Evolutionary conservation across 2,888 invertebrate species (phyloP), one percentile per base, ranked within the genome.

Genomic region (Pheosia tremula): DNA sequence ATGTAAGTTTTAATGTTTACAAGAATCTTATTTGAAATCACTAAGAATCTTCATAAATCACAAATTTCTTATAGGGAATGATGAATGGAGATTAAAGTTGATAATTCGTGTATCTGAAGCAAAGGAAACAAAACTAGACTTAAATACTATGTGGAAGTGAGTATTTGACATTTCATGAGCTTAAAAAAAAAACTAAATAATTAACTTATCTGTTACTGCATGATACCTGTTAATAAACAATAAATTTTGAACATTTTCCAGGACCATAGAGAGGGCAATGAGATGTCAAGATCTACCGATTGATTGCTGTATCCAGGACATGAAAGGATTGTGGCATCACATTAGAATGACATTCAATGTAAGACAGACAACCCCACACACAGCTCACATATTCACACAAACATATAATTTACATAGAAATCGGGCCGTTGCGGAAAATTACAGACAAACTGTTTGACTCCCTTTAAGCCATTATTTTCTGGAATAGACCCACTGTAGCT

Each of bases 241-340:
- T 47, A 11, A 36, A 54, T n/a, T 43, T 52, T 59, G 11, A 45
- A 43, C 49, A 11, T 54, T 62, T 83, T 84, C 39, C 76, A 94
- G 94, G 65, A 80, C 84, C 39, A 85, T 94, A 10, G 94, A 94
- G 75, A 87, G 75, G 68, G 82, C 86, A n/a, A 77, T 94, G 79
- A 77, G 93, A 60, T 74, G 77, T 67, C 86, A 88, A 66, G 84
- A 88, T 24, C 67, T 94, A 38, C 93, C 94, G 0, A 71, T 70
- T 38, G 88, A 93, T 64, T 94, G 93, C 71, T 93, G 90, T 68
- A 82, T 94, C 54, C 91, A 90, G 71, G 93, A 93, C 61, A 83
- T 94, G 56, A 90, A 92, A 68, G 88, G 86, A 36, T 75, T 94
- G 49, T 94, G 94, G 93, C 90, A 89, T 57, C 87, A 92, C 62